These are phyloP conservation scores for Chanos chanos DNA, from an alignment of 2,797 vertebrate genomes.

Conservation along the genomic window DNA sequence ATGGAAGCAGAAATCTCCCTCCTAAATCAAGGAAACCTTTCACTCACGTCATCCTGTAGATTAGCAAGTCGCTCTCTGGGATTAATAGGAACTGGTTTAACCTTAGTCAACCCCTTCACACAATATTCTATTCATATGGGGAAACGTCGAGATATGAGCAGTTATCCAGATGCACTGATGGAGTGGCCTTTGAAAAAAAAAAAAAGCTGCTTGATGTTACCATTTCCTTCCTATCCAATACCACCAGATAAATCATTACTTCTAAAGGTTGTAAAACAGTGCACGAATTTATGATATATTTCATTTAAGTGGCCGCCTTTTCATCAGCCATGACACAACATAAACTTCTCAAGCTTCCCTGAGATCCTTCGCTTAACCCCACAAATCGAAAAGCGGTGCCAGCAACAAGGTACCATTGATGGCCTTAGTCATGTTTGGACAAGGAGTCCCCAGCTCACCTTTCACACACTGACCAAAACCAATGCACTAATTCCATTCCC, in stretches of 20 bases:
- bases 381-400: slow-evolving; percentile 67
- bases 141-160: slow-evolving; percentile 28
- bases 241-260: slow-evolving; percentile 33
- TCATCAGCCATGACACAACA: slow-evolving; percentile 34
- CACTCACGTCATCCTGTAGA: slow-evolving; percentile 28
- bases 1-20: slow-evolving; percentile 27
- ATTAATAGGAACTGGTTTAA: slow-evolving; percentile 31
- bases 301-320: slow-evolving; percentile 16
- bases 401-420: slow-evolving; percentile 78
- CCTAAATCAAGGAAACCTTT: slow-evolving; percentile 19
- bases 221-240: slow-evolving; percentile 35
- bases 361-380: slow-evolving; percentile 72
- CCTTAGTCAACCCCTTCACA: slow-evolving; percentile 33
- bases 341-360: slow-evolving; percentile 38
- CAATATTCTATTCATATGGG: slow-evolving; percentile 27
- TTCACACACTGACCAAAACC: slow-evolving; percentile 73
- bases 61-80: slow-evolving; percentile 33
- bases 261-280: slow-evolving; percentile 24
- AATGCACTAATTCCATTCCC: slow-evolving; percentile 38
- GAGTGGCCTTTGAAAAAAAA: background rate
- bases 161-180: slow-evolving; percentile 17
- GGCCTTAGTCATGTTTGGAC: slow-evolving; percentile 50
- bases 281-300: slow-evolving; percentile 22
- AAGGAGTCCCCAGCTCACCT: slow-evolving; percentile 22
- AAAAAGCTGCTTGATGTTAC: slow-evolving; percentile 38